Conservation (phyloP, 2,888 invertebrate species). For the Dasypolia templi region DNA sequence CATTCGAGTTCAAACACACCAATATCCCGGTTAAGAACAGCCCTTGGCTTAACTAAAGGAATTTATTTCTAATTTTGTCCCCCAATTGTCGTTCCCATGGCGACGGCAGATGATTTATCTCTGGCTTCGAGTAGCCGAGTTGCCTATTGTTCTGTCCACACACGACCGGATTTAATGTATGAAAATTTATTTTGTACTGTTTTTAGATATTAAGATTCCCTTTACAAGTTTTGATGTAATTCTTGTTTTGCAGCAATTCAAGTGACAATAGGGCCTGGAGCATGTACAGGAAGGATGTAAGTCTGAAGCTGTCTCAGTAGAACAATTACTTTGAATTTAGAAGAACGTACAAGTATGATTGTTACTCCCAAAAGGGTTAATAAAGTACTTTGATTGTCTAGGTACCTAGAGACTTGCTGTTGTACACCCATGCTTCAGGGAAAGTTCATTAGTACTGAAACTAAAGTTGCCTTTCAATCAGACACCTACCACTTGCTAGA, state of each 20-base stretch:
- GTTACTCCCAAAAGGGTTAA: not conserved
- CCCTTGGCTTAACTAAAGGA: conserved; percentile 65
- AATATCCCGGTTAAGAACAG: conserved; percentile 63
- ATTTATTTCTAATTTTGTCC: conserved; percentile 68
- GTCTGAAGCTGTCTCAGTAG: conserved; percentile 20
- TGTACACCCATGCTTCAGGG: not conserved
- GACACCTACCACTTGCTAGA: not conserved
- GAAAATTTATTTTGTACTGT: conserved; percentile 62
- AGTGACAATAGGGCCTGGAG: conserved; percentile 42
- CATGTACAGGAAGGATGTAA: conserved; percentile 32
- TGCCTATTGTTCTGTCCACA: conserved; percentile 61
- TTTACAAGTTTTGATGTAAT: conserved; percentile 55
- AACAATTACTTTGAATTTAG: conserved; percentile 18
- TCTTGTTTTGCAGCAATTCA: conserved; percentile 49
- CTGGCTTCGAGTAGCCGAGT: conserved; percentile 62
- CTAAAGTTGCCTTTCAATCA: not conserved
- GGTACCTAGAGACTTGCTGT: not conserved
- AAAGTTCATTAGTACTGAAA: not conserved
- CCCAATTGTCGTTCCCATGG: conserved; percentile 63
- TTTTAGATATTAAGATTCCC: conserved; percentile 61
- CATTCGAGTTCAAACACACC: conserved; percentile 64
- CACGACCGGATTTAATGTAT: conserved; percentile 65
- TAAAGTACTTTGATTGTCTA: not conserved
- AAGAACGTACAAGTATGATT: conserved; percentile 2
- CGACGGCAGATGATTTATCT: conserved; percentile 65